Evolutionary conservation across 2,113 vertebrate genomes (phyloP).

Genomic region (Corapipo altera): DNA sequence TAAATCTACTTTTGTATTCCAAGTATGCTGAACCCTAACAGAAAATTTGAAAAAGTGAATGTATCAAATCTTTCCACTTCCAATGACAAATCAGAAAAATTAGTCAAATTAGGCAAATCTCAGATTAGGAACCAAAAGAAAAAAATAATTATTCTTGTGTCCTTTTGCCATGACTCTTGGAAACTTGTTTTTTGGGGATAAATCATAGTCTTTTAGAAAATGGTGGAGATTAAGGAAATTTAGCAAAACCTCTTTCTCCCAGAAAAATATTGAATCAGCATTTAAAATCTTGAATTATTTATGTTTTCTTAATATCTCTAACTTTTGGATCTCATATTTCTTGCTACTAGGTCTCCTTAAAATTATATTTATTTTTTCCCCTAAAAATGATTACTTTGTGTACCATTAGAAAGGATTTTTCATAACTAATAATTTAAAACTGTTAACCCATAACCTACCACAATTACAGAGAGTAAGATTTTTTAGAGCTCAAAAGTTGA

Average conservation of each 20-base stretch:
- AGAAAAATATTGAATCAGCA: background rate
- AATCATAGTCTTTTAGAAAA: background rate
- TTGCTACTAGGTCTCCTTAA: background rate
- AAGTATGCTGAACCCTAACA: background rate
- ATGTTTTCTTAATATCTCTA: background rate
- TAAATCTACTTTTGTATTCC: background rate
- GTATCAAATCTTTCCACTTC: background rate
- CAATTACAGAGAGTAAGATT: background rate
- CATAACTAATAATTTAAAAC: background rate
- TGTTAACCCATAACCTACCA: background rate
- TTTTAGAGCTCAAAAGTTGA: background rate
- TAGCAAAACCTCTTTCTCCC: background rate
- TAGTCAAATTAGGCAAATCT: background rate
- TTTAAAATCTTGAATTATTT: background rate
- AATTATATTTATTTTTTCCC: background rate
- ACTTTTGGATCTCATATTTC: background rate
- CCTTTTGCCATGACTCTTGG: background rate
- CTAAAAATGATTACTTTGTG: background rate
- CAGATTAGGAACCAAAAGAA: background rate
- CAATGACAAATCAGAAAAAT: background rate
- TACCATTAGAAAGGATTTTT: background rate
- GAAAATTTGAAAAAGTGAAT: background rate
- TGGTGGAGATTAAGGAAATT: background rate
- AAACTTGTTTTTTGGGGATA: background rate
- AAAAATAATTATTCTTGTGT: background rate